Evolutionary conservation across 2,888 invertebrate species (phyloP), one percentile per base, ranked within the genome.

Genomic region (Plagiodera versicolora): DNA sequence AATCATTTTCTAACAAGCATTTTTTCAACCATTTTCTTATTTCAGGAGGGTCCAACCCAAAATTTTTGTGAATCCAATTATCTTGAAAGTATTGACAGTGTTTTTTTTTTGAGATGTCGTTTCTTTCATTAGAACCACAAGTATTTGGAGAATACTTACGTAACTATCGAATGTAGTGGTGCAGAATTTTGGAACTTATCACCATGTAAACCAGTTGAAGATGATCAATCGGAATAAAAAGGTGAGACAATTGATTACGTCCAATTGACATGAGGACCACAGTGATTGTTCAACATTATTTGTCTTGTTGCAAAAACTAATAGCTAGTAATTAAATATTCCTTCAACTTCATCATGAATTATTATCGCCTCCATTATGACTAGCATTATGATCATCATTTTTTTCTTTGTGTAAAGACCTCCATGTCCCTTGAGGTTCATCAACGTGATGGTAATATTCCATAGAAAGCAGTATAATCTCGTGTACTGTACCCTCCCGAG

Each of bases 191-290:
- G 28, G 8, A 24, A 20, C 24, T 5, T 9, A 28, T 24, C 24
- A 17, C 35, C n/a, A 53, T 39, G 35, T 48, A 14, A 4, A 24
- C 5, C 10, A 1, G 39, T 5, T 24, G 5, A 72, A 63, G 63
- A 76, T 75, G 75, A 74, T 75, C 64, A 71, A 72, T 56, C 73
- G 75, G 60, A 74, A 74, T 65, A 73, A 75, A 69, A 76, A 76
- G 74, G 76, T 76, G 74, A 74, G 59, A 28, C 0, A 1, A 20
- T 57, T 19, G 19, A 8, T 3, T 8, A 32, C 4, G 6, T 24
- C 4, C 24, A 5, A 24, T 24, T 24, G 24, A 24, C 6, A 24
- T n/a, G n/a, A n/a, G n/a, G n/a, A n/a, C n/a, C n/a, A n/a, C n/a
- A n/a, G n/a, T n/a, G n/a, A n/a, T n/a, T n/a, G n/a, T n/a, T n/a